These are phyloP conservation scores for Psilopogon haemacephalus DNA, from an alignment of 2,113 vertebrate genomes.

Conservation along the genomic window DNA sequence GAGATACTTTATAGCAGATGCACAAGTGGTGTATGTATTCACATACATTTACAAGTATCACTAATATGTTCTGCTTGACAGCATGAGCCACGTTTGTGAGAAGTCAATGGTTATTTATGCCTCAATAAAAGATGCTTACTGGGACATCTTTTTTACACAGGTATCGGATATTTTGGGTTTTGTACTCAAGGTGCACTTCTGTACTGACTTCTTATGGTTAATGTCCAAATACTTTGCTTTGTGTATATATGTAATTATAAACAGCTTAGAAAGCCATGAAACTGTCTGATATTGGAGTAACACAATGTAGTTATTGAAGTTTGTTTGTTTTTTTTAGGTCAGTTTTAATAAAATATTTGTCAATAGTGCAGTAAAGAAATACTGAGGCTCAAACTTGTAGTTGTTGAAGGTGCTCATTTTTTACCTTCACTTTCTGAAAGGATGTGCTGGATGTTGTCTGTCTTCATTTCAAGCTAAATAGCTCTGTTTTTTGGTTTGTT, in stretches of 20 bases:
- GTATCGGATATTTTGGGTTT: background rate
- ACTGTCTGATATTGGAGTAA: background rate
- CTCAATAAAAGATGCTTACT: background rate
- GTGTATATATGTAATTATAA: background rate
- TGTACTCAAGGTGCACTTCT: background rate
- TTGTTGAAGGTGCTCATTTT: background rate
- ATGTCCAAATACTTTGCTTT: background rate
- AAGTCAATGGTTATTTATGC: conserved; percentile 26
- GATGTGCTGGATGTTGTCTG: background rate
- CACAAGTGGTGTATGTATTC: background rate
- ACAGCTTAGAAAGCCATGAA: background rate
- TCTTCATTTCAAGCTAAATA: background rate
- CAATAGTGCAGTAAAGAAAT: no score
- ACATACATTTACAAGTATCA: conserved; percentile 5
- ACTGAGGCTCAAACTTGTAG: background rate
- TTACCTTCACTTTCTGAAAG: background rate
- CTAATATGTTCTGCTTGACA: conserved; percentile 10
- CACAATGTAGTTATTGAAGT: background rate
- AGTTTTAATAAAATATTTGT: background rate
- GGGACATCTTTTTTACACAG: background rate
- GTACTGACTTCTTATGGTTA: background rate
- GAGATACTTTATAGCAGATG: conserved; percentile 22
- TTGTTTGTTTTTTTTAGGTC: background rate
- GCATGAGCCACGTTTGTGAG: background rate
- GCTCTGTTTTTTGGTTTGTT: no score